Conservation (phyloP, 2,888 invertebrate genomes). For the Xanthorhoe spadicearia region DNA sequence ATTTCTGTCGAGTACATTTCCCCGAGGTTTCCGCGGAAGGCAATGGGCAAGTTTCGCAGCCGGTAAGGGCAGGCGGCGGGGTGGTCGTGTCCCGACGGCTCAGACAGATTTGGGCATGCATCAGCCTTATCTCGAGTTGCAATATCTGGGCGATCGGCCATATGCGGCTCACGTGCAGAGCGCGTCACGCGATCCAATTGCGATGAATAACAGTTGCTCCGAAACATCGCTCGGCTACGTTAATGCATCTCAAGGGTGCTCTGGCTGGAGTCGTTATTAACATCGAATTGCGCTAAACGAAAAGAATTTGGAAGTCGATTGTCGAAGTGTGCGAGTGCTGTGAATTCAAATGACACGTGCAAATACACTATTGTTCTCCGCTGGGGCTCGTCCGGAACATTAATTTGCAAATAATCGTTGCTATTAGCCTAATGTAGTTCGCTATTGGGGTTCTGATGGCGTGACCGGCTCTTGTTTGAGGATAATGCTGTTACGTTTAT, state of each 20-base stretch:
- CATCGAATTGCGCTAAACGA: conserved; percentile 11
- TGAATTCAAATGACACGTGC: conserved; percentile 61
- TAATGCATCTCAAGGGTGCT: conserved; percentile 61
- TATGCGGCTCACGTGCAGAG: conserved; percentile 56
- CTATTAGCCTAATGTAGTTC: conserved; percentile 58
- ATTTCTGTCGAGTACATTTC: conserved; percentile 24
- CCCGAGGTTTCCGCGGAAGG: conserved; percentile 32
- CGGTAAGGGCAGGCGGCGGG: conserved; percentile 41
- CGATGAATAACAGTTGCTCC: conserved; percentile 58
- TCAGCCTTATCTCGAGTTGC: conserved; percentile 52
- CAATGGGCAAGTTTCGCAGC: conserved; percentile 25
- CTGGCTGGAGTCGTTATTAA: conserved; percentile 3
- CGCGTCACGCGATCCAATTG: conserved; percentile 51
- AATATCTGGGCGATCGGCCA: conserved; percentile 47
- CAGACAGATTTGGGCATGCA: conserved; percentile 53
- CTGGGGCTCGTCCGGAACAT: conserved; percentile 50
- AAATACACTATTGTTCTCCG: conserved; percentile 61
- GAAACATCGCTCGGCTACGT: conserved; percentile 47
- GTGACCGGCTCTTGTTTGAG: conserved; percentile 42
- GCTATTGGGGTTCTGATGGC: conserved; percentile 50
- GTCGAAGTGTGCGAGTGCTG: conserved; percentile 59
- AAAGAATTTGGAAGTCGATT: conserved; percentile 49
- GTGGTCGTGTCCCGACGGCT: conserved; percentile 41
- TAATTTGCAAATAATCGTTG: conserved; percentile 66
- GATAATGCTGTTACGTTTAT: conserved; percentile 40